Base-by-base conservation (phyloP, 2,888 invertebrate species). In the Athalia circularis region DNA sequence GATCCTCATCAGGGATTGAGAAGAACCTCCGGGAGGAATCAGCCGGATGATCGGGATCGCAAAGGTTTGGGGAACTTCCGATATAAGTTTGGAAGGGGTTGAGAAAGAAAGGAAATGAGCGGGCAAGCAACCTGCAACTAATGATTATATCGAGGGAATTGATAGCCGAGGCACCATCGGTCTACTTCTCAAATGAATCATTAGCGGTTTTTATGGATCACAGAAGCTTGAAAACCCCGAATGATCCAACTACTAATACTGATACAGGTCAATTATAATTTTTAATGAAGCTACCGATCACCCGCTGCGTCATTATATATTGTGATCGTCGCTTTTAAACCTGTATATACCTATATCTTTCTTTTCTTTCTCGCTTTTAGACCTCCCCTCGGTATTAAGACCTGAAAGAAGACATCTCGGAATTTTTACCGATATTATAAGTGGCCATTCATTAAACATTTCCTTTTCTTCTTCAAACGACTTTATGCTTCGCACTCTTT, bases 171-270 rank as follows among this genome's bases (percentile, higher is more conserved):
- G 52, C 52, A 47, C 43, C 8, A 15, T 48, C 6, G 5, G n/a
- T 9, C 54, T 45, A 9, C 45, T 57, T 11, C 72, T 72, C 72
- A 70, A 77, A 77, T 77, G 77, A 77, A 77, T 77, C 77, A 77
- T 77, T 77, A 77, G 77, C 62, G 68, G 70, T 77, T 77, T 77
- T 77, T 77, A 65, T 29, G 70, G 65, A 57, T 70, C 72, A 78
- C 72, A 70, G 74, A 64, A 64, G 78, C 78, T 57, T 70, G 48
- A 52, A 65, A 65, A 65, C 48, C 45, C 43, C 72, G 64, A 74
- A 54, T 47, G 29, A 29, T 29, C 29, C 29, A 29, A 29, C 29
- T 29, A 29, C 29, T 29, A 29, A 29, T 29, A 29, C 29, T 29
- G 29, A 29, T 29, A 29, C 29, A 29, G 29, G 64, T 57, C 78